These are phyloP conservation scores for Callocephalon fimbriatum DNA, from an alignment of 2,113 vertebrate genomes.

Conservation along the genomic window DNA sequence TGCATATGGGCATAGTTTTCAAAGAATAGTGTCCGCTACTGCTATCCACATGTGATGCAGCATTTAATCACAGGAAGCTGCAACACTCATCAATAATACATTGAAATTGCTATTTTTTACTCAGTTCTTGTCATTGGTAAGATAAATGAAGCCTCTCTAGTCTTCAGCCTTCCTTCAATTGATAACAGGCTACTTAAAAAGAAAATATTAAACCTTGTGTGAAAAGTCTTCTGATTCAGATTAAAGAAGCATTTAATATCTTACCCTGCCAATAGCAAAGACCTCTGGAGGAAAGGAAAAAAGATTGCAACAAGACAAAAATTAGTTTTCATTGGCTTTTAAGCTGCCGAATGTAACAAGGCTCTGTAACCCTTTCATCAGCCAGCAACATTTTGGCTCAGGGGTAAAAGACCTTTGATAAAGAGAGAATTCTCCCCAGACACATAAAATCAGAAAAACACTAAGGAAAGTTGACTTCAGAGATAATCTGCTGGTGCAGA, in stretches of 20 bases:
- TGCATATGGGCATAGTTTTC: not conserved
- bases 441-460: conserved; percentile 23
- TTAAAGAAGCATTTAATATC: conserved; percentile 40
- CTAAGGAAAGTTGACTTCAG: not conserved
- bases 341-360: not conserved
- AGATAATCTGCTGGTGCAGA: not conserved
- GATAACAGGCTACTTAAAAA: conserved; percentile 11
- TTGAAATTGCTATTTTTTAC: conserved; percentile 37
- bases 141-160: conserved; percentile 41
- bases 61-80: conserved; percentile 61
- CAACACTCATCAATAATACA: not conserved
- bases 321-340: conserved; percentile 15
- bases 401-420: conserved; percentile 22
- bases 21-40: not conserved
- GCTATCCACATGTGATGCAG: not conserved
- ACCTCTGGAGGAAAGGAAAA: not conserved
- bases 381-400: not conserved
- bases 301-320: conserved; percentile 8
- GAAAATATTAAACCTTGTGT: conserved; percentile 12
- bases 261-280: not conserved
- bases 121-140: conserved; percentile 37
- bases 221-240: conserved; percentile 36
- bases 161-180: not conserved
- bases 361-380: not conserved
- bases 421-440: not conserved